Conservation (phyloP, 2,797 vertebrate genomes). For the Pseudocheirus occidentalis region DNA sequence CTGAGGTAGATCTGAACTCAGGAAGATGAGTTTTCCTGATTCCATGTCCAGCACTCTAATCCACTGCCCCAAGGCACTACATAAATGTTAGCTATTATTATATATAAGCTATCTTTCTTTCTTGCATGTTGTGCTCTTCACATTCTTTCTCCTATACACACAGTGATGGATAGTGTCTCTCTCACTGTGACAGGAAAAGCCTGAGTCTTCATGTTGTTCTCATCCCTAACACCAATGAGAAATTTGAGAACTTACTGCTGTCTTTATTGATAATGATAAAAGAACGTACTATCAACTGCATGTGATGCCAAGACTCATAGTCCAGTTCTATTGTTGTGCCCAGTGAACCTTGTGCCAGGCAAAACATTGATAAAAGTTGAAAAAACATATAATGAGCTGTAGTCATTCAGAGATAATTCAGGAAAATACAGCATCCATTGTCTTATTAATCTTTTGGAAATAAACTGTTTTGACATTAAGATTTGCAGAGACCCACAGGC, state of each 20-base stretch:
- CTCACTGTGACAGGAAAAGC: background rate
- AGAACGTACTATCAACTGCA: slow-evolving; percentile 37
- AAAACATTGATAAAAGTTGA: slow-evolving; percentile 2
- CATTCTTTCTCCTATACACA: background rate
- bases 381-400: background rate
- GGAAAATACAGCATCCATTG: background rate
- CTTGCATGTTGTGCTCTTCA: background rate
- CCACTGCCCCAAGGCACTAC: background rate
- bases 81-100: background rate
- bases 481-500: slow-evolving; percentile 26
- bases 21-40: background rate
- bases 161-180: background rate
- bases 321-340: slow-evolving; percentile 7
- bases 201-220: background rate
- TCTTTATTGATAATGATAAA: slow-evolving; percentile 41
- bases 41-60: background rate
- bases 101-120: background rate
- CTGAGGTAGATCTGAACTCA: background rate
- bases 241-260: background rate
- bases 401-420: slow-evolving; percentile 15
- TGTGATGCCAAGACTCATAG: background rate
- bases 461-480: slow-evolving; percentile 16
- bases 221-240: background rate
- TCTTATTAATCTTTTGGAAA: slow-evolving; percentile 1
- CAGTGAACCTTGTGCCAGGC: background rate